These are phyloP conservation scores for Scortum barcoo DNA, from an alignment of 2,113 vertebrate genomes.

Conservation along the genomic window DNA sequence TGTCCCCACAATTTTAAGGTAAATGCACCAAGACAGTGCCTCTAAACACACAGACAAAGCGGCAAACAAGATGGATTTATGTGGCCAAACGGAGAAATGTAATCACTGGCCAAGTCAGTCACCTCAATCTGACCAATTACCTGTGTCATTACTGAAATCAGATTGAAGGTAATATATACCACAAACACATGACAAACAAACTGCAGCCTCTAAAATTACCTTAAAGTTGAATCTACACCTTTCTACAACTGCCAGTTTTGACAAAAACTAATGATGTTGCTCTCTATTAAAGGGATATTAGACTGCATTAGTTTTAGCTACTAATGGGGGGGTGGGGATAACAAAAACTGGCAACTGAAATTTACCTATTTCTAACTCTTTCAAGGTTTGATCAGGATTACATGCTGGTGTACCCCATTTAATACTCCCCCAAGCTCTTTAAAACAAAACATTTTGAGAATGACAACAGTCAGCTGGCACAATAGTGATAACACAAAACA, in stretches of 20 bases:
- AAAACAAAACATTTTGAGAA: background rate
- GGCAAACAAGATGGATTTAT: background rate
- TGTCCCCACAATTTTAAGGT: background rate
- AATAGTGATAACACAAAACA: conserved; percentile 25
- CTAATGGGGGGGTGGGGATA: background rate
- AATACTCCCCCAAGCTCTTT: background rate
- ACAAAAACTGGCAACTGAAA: background rate
- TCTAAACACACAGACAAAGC: background rate
- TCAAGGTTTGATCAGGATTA: background rate
- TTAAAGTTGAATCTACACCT: background rate
- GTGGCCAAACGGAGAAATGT: background rate
- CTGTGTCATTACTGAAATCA: background rate
- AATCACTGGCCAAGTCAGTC: background rate
- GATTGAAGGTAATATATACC: background rate
- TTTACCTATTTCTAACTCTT: background rate
- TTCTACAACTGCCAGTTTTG: background rate
- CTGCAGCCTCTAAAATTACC: no score
- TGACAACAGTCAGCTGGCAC: background rate
- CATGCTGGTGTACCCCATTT: background rate
- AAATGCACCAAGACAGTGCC: background rate
- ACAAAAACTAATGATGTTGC: background rate
- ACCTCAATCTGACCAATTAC: background rate
- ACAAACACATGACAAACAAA: no score
- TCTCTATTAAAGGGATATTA: no score
- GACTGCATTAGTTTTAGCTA: background rate